phyloP scores from a whole-genome alignment of 2,888 invertebrate genomes.

The Yponomeuta malinellus region DNA sequence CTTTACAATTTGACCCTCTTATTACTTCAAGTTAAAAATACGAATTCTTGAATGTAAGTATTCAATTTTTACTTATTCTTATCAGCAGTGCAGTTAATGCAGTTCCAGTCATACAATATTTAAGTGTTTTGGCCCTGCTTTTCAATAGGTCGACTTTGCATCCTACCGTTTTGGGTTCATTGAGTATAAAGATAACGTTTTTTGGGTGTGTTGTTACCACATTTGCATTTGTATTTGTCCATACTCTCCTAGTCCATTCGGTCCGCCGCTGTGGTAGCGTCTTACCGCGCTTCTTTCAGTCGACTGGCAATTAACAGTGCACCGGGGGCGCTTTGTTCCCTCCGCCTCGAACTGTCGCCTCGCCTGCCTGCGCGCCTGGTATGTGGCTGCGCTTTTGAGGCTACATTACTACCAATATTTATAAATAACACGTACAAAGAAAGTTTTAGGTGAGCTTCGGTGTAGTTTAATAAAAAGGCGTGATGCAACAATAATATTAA shows the following conservation, averaged over 20 bases:
- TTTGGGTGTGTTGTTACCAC: too few relatives aligned
- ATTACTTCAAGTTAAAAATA: background rate
- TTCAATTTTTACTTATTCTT: too few relatives aligned
- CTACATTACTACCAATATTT: background rate
- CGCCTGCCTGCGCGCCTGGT: background rate
- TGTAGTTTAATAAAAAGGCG: too few relatives aligned
- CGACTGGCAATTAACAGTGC: slow-evolving; percentile 23
- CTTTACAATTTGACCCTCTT: background rate
- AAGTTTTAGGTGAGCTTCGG: too few relatives aligned
- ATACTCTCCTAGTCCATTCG: background rate
- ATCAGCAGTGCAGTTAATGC: too few relatives aligned
- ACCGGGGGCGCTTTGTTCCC: slow-evolving; percentile 21
- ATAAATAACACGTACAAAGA: too few relatives aligned
- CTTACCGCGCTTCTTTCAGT: slow-evolving; percentile 24
- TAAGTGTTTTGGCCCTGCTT: background rate
- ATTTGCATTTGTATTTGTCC: background rate
- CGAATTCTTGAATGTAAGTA: too few relatives aligned
- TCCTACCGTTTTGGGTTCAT: too few relatives aligned
- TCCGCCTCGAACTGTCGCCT: background rate
- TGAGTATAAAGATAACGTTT: too few relatives aligned
- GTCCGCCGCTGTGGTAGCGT: slow-evolving; percentile 14
- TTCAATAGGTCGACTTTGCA: too few relatives aligned
- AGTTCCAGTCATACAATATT: background rate
- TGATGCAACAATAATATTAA: too few relatives aligned
- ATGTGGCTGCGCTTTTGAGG: background rate